These are phyloP conservation scores for Orestias chungarensis DNA, from an alignment of 2,797 vertebrate genomes.

Conservation along the genomic window DNA sequence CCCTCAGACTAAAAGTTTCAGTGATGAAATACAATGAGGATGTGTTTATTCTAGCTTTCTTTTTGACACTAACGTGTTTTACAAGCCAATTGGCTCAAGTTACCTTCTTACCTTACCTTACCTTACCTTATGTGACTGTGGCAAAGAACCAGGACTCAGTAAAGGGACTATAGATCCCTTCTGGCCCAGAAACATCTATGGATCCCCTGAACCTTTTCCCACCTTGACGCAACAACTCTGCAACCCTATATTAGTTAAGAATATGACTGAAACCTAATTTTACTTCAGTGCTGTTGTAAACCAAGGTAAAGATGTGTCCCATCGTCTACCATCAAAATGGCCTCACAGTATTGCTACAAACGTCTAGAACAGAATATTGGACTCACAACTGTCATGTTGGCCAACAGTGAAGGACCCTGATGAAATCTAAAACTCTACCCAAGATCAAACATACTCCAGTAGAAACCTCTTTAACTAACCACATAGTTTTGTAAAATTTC, in stretches of 20 bases:
- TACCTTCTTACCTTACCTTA: too few relatives aligned
- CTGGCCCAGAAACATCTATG: neutral
- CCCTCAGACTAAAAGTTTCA: constrained; percentile 7
- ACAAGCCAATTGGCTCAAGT: neutral
- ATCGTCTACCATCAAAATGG: neutral
- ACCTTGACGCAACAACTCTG: neutral
- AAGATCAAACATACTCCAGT: neutral
- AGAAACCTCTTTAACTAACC: neutral
- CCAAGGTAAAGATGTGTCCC: neutral
- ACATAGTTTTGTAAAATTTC: neutral
- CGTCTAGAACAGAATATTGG: neutral
- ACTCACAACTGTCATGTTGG: too few relatives aligned
- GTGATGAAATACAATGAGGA: neutral
- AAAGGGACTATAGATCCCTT: neutral
- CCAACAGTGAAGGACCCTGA: neutral
- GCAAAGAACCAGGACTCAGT: neutral
- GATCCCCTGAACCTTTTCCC: neutral
- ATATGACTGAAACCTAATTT: neutral
- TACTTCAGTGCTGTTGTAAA: neutral
- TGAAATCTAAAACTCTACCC: neutral
- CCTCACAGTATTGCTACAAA: neutral
- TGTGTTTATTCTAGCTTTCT: too few relatives aligned
- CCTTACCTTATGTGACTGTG: neutral
- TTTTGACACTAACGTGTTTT: neutral
- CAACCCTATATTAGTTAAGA: neutral